Evolutionary conservation across 1,140 invertebrate species (phyloP).

Genomic region (Diorhabda elongata): DNA sequence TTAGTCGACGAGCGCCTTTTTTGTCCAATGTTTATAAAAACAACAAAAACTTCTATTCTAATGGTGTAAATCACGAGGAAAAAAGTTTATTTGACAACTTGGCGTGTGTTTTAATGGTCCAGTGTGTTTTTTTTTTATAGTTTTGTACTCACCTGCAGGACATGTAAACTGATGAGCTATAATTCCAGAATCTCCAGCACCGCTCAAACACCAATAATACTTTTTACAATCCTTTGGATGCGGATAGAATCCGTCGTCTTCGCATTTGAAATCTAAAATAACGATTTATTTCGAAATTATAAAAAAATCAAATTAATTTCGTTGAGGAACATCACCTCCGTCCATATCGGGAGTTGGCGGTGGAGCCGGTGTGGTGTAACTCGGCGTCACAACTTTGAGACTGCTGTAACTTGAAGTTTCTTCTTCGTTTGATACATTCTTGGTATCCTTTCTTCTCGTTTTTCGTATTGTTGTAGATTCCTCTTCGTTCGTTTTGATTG

Average conservation of each 20-base stretch:
- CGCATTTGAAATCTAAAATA: slow-evolving; percentile 77
- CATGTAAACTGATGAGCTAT: slow-evolving; percentile 92
- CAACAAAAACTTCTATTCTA: too few species aligned
- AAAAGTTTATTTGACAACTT: too few species aligned
- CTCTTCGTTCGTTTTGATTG: slow-evolving; percentile 25
- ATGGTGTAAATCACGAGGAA: too few species aligned
- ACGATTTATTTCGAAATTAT: slow-evolving; percentile 18
- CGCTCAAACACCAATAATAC: slow-evolving; percentile 91
- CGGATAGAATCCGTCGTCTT: slow-evolving; percentile 90
- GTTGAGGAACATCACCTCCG: slow-evolving; percentile 54
- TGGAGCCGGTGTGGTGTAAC: slow-evolving; percentile 71
- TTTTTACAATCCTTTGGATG: slow-evolving; percentile 91
- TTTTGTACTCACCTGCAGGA: slow-evolving; percentile 64
- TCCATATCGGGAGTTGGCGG: slow-evolving; percentile 87
- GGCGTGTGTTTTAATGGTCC: too few species aligned
- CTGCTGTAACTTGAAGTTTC: slow-evolving; percentile 45
- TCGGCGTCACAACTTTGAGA: slow-evolving; percentile 43
- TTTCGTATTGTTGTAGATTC: slow-evolving; percentile 24
- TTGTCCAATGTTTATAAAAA: too few species aligned
- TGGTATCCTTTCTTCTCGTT: slow-evolving; percentile 26
- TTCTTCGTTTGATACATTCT: slow-evolving; percentile 20
- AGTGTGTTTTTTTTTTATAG: background rate
- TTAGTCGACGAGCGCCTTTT: too few species aligned
- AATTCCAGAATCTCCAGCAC: slow-evolving; percentile 81
- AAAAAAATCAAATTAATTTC: background rate